Evolutionary conservation across 2,888 invertebrate species (phyloP), one percentile per base, ranked within the genome.

Genomic region (Erpobdella octoculata): DNA sequence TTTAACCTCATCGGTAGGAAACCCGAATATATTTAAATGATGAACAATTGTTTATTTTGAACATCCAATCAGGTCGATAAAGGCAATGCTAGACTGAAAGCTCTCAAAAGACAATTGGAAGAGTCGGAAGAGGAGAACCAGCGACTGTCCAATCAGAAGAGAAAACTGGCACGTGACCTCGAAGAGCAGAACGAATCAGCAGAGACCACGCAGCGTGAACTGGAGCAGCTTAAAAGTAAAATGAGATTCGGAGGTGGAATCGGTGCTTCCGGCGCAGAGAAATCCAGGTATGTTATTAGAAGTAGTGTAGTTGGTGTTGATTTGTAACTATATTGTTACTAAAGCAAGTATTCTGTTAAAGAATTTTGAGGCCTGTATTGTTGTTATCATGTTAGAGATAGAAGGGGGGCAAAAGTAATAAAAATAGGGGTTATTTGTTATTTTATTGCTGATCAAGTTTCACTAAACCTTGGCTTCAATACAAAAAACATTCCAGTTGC

Each of bases 71-170:
- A 83, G 83, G 80, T 80, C 90, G 85, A 86, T 66, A 85, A 85
- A 77, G 78, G 79, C 71, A 84, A 82, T 75, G 79, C 79, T 38
- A 78, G 84, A 46, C 79, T 85, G 35, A 84, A 96, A 84, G 89
- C 89, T 46, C 86, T 96, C 78, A 97, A 98, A 85, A 89, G 96
- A 71, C 93, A 95, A 81, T 85, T 97, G 79, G 97, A 98, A 83
- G 97, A 98, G 84, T 89, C 91, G 6, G 98, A 98, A 82, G 98
- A 98, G 82, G 97, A 98, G 83, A 88, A 93, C 70, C 91, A 93
- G 77, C 89, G 93, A 92, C 67, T 96, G 85, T 94, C 94, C 85
- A 90, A 92, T 59, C 91, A 91, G 85, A 92, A 93, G 85, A 88
- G 98, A 73, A 97, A 96, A 86, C 90, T 92, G 76, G 94, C 95